These are phyloP conservation scores for Astatotilapia flaviijosephi DNA, from an alignment of 2,113 vertebrate species.

Conservation along the genomic window DNA sequence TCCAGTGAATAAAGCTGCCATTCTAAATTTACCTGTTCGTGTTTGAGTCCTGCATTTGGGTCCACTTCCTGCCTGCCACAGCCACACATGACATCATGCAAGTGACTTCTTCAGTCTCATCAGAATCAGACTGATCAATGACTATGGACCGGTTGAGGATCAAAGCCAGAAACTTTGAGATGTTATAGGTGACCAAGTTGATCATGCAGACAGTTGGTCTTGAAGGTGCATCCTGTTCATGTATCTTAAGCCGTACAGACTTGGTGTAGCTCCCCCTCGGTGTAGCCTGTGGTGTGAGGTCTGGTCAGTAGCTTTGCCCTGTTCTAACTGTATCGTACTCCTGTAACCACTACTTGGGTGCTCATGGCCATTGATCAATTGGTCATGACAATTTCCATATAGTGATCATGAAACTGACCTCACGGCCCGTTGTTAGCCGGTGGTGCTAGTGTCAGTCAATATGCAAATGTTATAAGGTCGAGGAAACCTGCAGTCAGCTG, in stretches of 20 bases:
- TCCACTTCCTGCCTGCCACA: not conserved
- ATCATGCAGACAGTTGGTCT: not conserved
- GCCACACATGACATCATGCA: not conserved
- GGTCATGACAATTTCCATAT: not conserved
- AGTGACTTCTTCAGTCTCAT: not conserved
- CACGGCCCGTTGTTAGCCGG: rapidly evolving
- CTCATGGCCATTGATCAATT: not conserved
- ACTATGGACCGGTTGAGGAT: not conserved
- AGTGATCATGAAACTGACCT: not conserved
- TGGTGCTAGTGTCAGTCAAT: not conserved
- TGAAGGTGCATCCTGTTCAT: not conserved
- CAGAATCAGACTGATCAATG: not conserved
- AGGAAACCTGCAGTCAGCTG: not conserved
- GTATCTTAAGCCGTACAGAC: not conserved
- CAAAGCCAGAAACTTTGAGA: not conserved
- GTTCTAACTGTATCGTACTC: not conserved
- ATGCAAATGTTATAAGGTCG: rapidly evolving
- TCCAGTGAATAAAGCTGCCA: not conserved
- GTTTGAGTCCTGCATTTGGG: not conserved
- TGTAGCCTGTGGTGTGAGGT: not conserved
- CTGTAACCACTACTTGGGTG: not conserved
- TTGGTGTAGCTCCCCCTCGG: not conserved
- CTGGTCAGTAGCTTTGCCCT: not conserved
- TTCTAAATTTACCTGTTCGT: rapidly evolving
- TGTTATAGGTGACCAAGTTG: not conserved